Conservation (phyloP, 1,140 invertebrate species). For the Harlomillsia oculata region DNA sequence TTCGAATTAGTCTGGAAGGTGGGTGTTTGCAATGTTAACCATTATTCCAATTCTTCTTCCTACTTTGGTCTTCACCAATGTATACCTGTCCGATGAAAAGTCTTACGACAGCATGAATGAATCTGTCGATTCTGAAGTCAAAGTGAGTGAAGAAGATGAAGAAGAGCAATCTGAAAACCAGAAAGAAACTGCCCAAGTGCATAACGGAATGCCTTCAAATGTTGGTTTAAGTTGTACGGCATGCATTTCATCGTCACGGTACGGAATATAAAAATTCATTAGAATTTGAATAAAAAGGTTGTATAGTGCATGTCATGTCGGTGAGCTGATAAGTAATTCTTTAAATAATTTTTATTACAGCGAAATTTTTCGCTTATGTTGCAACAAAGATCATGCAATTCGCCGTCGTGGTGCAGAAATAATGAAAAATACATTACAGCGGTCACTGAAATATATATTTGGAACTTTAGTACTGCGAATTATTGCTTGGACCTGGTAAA, state of each 20-base stretch:
- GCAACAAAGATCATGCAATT: slow-evolving; percentile 7
- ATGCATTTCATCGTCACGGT: too few relatives aligned
- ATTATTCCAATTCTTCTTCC: slow-evolving; percentile 26
- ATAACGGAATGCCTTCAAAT: background rate
- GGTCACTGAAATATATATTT: slow-evolving; percentile 24
- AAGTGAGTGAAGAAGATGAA: background rate
- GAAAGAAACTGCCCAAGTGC: background rate
- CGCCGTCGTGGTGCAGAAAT: slow-evolving; percentile 4
- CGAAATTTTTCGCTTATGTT: background rate
- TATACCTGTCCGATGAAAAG: slow-evolving; percentile 22
- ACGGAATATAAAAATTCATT: too few relatives aligned
- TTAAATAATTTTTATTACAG: slow-evolving; percentile 6
- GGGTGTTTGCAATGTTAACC: slow-evolving; percentile 16
- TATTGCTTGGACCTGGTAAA: slow-evolving; percentile 26
- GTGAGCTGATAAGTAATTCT: too few relatives aligned
- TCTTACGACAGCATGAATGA: background rate
- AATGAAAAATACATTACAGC: background rate
- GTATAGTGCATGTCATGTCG: too few relatives aligned
- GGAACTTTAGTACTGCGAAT: slow-evolving; percentile 28
- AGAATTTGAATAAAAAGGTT: too few relatives aligned
- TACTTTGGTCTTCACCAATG: slow-evolving; percentile 30
- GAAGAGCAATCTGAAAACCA: background rate
- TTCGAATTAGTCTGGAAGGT: slow-evolving; percentile 9
- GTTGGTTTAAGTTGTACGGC: background rate
- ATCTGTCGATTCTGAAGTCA: background rate